These are phyloP conservation scores for Macrochelys suwanniensis DNA, from an alignment of 2,797 vertebrate species.

Conservation along the genomic window DNA sequence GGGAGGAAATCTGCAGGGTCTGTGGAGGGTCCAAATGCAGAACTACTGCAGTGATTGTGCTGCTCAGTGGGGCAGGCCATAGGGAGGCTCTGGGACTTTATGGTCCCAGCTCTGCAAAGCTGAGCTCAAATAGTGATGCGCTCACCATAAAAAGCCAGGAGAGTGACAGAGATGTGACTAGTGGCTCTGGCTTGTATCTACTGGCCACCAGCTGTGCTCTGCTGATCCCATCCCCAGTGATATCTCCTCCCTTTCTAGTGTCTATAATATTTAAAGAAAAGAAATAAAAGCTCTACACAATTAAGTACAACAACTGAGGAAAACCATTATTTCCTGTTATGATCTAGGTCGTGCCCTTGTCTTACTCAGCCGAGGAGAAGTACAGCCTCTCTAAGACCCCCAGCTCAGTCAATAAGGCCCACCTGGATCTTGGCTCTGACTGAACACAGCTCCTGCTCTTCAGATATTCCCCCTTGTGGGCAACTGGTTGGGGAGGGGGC, in stretches of 20 bases:
- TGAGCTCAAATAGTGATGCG: neutral
- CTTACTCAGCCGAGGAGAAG: no score
- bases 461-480: neutral
- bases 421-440: neutral
- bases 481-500: neutral
- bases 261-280: neutral
- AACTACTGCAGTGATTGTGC: neutral
- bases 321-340: neutral
- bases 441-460: neutral
- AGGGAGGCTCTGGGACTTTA: neutral
- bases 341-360: neutral
- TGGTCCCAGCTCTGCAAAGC: neutral
- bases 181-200: neutral
- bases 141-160: neutral
- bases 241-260: neutral
- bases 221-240: neutral
- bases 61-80: neutral
- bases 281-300: rapidly evolving
- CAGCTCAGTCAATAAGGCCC: no score
- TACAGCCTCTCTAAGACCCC: neutral
- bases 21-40: neutral
- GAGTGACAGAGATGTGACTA: neutral
- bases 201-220: neutral
- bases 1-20: neutral
- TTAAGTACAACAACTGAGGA: neutral